phyloP scores from a whole-genome alignment of 2,888 invertebrate genomes.

The Ametastegia equiseti region DNA sequence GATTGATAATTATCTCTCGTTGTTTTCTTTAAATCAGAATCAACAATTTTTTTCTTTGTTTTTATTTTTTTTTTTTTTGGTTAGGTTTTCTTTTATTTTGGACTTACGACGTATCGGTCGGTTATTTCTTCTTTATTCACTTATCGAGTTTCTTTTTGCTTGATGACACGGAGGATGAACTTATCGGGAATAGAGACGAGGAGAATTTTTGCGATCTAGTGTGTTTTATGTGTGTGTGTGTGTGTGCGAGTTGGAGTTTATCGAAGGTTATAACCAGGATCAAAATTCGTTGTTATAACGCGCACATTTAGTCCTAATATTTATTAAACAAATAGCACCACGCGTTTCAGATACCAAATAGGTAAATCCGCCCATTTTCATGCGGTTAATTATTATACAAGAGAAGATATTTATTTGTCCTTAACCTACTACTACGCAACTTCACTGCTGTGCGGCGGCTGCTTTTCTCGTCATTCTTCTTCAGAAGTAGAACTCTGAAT shows the following conservation, averaged over 20 bases:
- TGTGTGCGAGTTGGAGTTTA: conserved; percentile 36
- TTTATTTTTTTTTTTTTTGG: neutral
- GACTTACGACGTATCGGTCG: no score
- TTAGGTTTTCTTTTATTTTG: neutral
- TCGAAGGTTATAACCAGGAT: conserved; percentile 64
- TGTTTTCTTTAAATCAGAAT: no score
- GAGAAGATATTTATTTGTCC: neutral
- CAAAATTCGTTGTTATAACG: conserved; percentile 70
- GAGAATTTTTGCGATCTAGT: neutral
- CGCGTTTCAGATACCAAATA: conserved; percentile 58
- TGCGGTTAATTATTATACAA: neutral
- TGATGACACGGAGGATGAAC: neutral
- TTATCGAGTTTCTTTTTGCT: neutral
- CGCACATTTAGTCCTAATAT: conserved; percentile 70
- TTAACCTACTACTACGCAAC: no score
- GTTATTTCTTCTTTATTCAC: no score
- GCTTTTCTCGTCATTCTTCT: conserved; percentile 8
- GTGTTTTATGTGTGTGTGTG: neutral
- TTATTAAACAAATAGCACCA: conserved; percentile 58
- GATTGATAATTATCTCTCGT: neutral
- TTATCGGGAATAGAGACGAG: neutral
- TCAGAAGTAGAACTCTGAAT: neutral
- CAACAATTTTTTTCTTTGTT: no score
- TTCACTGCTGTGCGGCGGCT: no score
- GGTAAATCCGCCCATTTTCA: conserved; percentile 57